Conservation (phyloP, 2,113 vertebrate species). For the Otocyon megalotis region DNA sequence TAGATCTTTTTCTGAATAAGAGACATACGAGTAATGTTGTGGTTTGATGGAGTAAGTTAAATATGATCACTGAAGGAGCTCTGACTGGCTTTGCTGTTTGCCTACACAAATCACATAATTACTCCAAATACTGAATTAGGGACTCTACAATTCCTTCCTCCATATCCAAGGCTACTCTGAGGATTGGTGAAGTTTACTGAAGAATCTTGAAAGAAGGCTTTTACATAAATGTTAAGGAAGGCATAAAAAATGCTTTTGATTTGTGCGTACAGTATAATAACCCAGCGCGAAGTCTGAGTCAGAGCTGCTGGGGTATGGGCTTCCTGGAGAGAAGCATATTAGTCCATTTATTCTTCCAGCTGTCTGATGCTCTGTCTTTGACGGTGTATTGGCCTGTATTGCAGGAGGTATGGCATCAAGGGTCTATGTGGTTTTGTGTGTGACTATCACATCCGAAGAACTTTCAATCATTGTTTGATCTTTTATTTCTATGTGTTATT, state of each 20-base stretch:
- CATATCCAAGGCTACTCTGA: neutral
- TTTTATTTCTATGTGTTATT: constrained; percentile 3
- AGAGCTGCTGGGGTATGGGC: neutral
- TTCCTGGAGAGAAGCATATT: neutral
- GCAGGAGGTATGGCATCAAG: neutral
- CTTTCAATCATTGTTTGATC: neutral
- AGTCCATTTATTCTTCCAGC: neutral
- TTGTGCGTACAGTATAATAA: neutral
- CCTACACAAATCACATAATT: neutral
- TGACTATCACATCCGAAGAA: neutral
- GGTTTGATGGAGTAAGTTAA: neutral
- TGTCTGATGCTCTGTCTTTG: neutral
- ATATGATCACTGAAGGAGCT: neutral
- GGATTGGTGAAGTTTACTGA: neutral
- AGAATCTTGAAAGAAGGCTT: constrained; percentile 33
- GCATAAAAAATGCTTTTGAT: constrained; percentile 33
- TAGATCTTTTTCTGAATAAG: neutral
- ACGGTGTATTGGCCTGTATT: neutral
- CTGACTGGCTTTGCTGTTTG: neutral
- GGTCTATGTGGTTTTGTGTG: neutral
- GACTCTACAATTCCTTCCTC: neutral
- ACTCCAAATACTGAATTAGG: constrained; percentile 6
- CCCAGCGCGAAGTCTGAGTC: neutral
- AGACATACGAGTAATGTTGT: neutral
- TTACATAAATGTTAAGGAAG: constrained; percentile 33